Evolutionary conservation across 2,113 vertebrate species (phyloP), one percentile per base, ranked within the genome.

Genomic region (Gallinago paraguaiae): DNA sequence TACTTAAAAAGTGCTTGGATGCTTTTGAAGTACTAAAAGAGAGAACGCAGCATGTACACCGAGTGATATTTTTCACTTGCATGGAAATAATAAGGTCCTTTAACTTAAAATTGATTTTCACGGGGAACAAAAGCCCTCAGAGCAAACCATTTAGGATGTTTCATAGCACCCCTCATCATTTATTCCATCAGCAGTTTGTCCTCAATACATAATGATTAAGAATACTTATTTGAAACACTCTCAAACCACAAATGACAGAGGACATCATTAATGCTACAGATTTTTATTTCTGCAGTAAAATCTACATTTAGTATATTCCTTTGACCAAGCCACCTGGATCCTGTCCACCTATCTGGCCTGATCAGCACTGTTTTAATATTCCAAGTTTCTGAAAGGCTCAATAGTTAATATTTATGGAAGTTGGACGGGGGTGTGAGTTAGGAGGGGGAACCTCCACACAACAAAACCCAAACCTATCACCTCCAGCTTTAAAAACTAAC

Each of bases 21-120:
- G n/a, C n/a, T 95, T 96, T 33, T 93, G 67, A 91, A 95, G 68
- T 67, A 82, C 50, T 63, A 70, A 65, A 61, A 68, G 50, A 67
- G 33, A 30, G 15, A 7, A 60, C 35, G 41, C 59, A 84, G 31
- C n/a, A 39, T 0, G 5, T 41, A 82, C 45, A 51, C 6, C 1
- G 1, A 83, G 39, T 23, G 41, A 2, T 70, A 68, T 45, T 82
- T 94, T 87, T 82, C 41, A 57, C 37, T 86, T 69, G 16, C 65
- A 43, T 11, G 8, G 41, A 91, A 90, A 84, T 77, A 94, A 63
- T 71, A 72, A 79, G 8, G 33, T 54, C 31, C 41, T 88, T 84
- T 69, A 84, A 61, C 61, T 77, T 82, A 46, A 92, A 96, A 91
- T 8, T 2, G 1, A 82, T 86, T 86, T 93, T 91, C 86, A 91